These are phyloP conservation scores for Enhydra lutris DNA, from an alignment of 2,113 vertebrate genomes.

Conservation along the genomic window DNA sequence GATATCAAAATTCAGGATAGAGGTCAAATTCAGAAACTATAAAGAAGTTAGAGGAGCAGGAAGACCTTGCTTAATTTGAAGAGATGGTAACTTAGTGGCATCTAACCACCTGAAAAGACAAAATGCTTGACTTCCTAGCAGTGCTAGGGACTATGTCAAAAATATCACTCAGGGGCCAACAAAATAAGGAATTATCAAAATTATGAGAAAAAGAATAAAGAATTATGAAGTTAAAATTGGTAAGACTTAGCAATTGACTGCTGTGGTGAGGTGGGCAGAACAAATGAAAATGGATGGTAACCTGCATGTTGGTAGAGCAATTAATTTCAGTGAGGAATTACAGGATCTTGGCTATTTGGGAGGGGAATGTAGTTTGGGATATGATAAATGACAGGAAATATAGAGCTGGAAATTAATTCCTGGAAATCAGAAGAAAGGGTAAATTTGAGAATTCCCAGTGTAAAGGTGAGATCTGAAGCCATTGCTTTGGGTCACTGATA, in stretches of 20 bases:
- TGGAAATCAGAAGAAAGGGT: slow-evolving; percentile 10
- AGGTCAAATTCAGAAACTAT: not conserved
- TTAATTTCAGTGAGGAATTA: not conserved
- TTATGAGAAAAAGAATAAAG: not conserved
- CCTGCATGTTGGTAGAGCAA: not conserved
- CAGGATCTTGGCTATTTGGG: not conserved
- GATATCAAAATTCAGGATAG: not conserved
- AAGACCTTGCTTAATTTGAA: not conserved
- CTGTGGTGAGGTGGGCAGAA: not conserved
- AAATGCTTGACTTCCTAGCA: not conserved
- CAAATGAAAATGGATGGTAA: not conserved
- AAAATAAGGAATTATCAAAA: not conserved
- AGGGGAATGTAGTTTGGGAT: not conserved
- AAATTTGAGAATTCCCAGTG: not conserved
- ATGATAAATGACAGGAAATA: slow-evolving; percentile 12
- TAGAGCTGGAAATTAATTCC: slow-evolving; percentile 12
- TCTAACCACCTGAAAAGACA: not conserved
- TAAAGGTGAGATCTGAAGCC: not conserved
- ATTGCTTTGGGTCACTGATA: not conserved
- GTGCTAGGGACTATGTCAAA: not conserved
- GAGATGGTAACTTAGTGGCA: not conserved
- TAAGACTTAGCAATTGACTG: not conserved
- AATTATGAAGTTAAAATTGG: not conserved
- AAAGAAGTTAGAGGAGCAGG: not conserved
- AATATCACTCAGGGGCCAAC: not conserved